These are phyloP conservation scores for Sebastes oblongus DNA, from an alignment of 2,797 vertebrate species.

Conservation along the genomic window DNA sequence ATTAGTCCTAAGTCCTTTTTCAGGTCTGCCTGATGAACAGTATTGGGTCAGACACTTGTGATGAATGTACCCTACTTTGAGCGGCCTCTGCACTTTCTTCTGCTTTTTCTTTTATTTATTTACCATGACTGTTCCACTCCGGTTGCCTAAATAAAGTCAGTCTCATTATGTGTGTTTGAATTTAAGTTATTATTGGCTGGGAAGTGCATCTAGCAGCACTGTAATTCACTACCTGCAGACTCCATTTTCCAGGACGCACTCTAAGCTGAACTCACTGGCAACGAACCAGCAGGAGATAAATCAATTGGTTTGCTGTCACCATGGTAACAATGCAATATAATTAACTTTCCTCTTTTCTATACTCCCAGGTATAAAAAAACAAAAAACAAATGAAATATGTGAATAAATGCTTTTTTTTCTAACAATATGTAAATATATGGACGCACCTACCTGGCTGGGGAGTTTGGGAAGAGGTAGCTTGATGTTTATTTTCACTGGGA, in stretches of 20 bases:
- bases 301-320: constrained; percentile 34
- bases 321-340: constrained; percentile 42
- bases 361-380: not conserved
- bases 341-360: constrained; percentile 3
- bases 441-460: not conserved
- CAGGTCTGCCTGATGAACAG: constrained; percentile 57
- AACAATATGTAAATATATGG: constrained; percentile 7
- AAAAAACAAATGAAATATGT: constrained; percentile 7
- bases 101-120: constrained; percentile 46
- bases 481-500: not conserved
- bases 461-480: not conserved
- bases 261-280: constrained; percentile 27
- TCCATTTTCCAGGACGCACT: constrained; percentile 34
- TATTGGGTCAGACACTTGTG: constrained; percentile 53
- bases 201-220: constrained; percentile 7
- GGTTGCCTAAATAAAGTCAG: constrained; percentile 43
- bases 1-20: constrained; percentile 57
- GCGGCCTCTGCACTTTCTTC: constrained; percentile 29
- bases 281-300: constrained; percentile 38
- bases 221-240: constrained; percentile 43
- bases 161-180: constrained; percentile 39
- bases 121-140: constrained; percentile 27
- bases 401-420: not conserved
- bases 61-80: constrained; percentile 61
- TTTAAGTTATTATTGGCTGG: constrained; percentile 24